Conservation (phyloP, 2,888 invertebrate species). For the Plagiodera versicolora region DNA sequence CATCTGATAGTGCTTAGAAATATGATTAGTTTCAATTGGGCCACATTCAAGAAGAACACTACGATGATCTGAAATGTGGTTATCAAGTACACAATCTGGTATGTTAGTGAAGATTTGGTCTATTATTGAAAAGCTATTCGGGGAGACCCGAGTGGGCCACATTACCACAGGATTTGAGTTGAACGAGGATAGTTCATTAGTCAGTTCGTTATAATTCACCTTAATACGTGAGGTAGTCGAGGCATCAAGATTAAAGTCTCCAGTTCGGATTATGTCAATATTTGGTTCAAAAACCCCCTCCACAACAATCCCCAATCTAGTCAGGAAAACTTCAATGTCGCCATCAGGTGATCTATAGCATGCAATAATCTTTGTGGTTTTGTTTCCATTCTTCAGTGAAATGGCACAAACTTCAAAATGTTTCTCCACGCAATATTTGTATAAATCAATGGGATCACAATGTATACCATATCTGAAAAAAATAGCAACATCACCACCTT, state of each 20-base stretch:
- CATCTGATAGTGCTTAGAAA: neutral
- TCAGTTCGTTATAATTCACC: neutral
- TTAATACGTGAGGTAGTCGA: neutral
- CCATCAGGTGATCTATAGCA: constrained; percentile 10
- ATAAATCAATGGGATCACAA: constrained; percentile 3
- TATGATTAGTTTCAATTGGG: neutral
- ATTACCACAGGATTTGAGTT: neutral
- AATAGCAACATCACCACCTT: constrained; percentile 3
- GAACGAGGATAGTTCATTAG: neutral
- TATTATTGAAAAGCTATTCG: neutral
- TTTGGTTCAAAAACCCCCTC: neutral
- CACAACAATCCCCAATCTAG: neutral
- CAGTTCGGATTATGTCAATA: neutral
- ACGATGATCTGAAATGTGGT: constrained; percentile 2
- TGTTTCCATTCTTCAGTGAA: neutral
- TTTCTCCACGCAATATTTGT: constrained; percentile 5
- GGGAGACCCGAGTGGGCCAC: constrained; percentile 8
- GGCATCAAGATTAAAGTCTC: constrained; percentile 7
- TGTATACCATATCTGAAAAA: neutral
- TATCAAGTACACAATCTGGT: neutral
- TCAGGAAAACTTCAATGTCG: neutral
- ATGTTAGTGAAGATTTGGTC: constrained; percentile 7
- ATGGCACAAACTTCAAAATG: constrained; percentile 14
- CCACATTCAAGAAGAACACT: neutral
- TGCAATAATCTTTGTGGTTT: neutral